A percentile compares a stretch with the other conserved stretches of the same genome.
phyloP scores from a whole-genome alignment of 2,888 invertebrate genomes.

The Epistrophe eligans region DNA sequence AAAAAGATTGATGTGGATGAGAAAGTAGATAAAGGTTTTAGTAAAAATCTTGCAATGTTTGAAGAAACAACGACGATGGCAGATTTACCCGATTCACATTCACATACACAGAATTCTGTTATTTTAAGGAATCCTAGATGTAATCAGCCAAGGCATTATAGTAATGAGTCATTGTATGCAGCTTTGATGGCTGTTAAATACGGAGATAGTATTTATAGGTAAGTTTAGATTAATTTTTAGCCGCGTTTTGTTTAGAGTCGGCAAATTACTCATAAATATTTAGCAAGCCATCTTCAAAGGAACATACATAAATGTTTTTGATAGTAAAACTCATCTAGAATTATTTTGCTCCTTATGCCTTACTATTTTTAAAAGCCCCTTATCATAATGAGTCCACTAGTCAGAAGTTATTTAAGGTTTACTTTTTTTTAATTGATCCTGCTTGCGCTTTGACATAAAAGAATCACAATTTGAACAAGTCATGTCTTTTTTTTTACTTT shows the following conservation, averaged over 20 bases:
- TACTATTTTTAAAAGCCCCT: too few species aligned
- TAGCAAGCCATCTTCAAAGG: too few species aligned
- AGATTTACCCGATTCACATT: conserved; percentile 24
- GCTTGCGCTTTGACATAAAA: background rate
- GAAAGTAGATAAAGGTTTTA: background rate
- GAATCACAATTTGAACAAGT: background rate
- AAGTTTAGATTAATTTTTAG: conserved; percentile 63
- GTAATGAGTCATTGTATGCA: conserved; percentile 85
- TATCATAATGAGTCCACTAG: too few species aligned
- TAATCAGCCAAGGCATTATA: conserved; percentile 79
- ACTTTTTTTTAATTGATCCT: too few species aligned
- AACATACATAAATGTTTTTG: too few species aligned
- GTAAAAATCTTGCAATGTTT: background rate
- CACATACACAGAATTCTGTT: conserved; percentile 74
- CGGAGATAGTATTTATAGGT: conserved; percentile 87
- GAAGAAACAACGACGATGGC: background rate
- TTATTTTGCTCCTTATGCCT: too few species aligned
- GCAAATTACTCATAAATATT: too few species aligned
- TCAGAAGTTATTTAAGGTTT: too few species aligned
- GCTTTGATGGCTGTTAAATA: conserved; percentile 86
- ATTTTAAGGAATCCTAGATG: conserved; percentile 78
- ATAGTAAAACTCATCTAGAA: too few species aligned
- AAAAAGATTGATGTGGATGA: background rate
- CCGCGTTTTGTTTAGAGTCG: too few species aligned
- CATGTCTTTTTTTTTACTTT: conserved; percentile 1